Evolutionary conservation across 2,888 invertebrate species (phyloP).

Genomic region (Villa cingulata): DNA sequence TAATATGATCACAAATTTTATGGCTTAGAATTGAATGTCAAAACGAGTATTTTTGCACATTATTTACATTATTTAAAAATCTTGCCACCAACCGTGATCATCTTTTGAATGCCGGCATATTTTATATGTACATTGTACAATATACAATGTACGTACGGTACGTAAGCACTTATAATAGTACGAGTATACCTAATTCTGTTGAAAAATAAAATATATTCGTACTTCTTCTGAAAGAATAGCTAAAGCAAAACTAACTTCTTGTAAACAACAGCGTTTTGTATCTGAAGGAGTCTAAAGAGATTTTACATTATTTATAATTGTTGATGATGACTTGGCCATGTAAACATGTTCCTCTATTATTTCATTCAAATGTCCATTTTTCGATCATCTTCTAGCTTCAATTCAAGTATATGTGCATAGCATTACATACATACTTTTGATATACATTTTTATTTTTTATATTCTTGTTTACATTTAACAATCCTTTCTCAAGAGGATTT

Average conservation of each 20-base stretch:
- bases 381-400: not conserved
- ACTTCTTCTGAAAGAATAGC: too few species aligned
- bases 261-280: not conserved
- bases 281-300: not conserved
- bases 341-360: slow-evolving; percentile 17
- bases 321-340: slow-evolving; percentile 13
- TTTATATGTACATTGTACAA: too few species aligned
- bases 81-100: not conserved
- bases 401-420: too few species aligned
- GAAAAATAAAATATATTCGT: too few species aligned
- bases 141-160: too few species aligned
- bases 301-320: slow-evolving; percentile 9
- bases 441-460: too few species aligned
- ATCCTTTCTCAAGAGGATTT: not conserved
- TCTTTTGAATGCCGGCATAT: not conserved
- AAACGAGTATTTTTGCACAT: not conserved
- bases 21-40: not conserved
- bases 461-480: too few species aligned
- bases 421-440: too few species aligned
- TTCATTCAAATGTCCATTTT: slow-evolving; percentile 18
- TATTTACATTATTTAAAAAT: not conserved
- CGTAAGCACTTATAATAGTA: too few species aligned
- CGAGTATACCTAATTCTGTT: too few species aligned
- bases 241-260: too few species aligned
- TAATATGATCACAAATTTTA: too few species aligned